Percentiles rank a stretch among this genome's conserved stretches.
These are phyloP conservation scores for Orchesella cincta DNA, from an alignment of 1,140 invertebrate genomes.

Conservation along the genomic window DNA sequence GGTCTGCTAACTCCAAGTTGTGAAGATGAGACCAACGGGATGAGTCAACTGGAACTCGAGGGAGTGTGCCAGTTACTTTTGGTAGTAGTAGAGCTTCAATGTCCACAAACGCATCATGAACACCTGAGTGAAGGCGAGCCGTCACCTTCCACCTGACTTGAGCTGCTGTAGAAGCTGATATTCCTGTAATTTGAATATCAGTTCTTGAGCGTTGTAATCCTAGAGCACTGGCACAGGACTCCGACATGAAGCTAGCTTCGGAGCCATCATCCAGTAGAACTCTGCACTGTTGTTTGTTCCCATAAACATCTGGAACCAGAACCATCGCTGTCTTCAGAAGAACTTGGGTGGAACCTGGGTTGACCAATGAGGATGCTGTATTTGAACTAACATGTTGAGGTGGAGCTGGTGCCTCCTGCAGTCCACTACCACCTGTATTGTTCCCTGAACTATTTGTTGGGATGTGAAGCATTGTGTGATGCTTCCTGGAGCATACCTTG, in stretches of 20 bases:
- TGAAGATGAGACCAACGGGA: not conserved
- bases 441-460: not conserved
- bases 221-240: not conserved
- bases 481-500: not conserved
- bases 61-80: not conserved
- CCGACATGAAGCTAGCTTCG: not conserved
- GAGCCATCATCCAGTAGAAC: not conserved
- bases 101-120: not conserved
- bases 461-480: not conserved
- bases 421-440: not conserved
- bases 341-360: not conserved
- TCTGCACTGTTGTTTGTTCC: not conserved
- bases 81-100: not conserved
- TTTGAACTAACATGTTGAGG: not conserved
- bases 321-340: not conserved
- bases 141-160: no score
- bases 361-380: not conserved
- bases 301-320: not conserved
- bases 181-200: not conserved
- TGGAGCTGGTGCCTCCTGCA: not conserved
- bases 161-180: no score
- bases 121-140: not conserved
- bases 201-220: not conserved
- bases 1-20: constrained; percentile 7
- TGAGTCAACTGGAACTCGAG: not conserved